phyloP scores from a whole-genome alignment of 2,888 invertebrate genomes.

The Cremastinae sp. region DNA sequence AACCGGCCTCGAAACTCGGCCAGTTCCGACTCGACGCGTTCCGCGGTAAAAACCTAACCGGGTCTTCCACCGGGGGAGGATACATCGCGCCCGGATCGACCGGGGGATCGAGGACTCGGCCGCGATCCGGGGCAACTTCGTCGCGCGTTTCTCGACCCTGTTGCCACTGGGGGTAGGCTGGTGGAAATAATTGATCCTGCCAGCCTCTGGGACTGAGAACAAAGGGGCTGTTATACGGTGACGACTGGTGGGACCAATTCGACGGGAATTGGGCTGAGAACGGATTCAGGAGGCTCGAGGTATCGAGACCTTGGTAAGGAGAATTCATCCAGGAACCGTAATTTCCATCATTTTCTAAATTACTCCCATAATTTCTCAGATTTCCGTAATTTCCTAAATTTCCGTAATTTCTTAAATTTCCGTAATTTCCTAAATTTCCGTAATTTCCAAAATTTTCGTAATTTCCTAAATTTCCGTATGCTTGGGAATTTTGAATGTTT shows the following conservation, averaged over 20 bases:
- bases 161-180: conserved; percentile 36
- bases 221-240: not conserved
- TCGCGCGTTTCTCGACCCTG: conserved; percentile 16
- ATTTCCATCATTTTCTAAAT: no score
- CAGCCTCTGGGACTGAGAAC: not conserved
- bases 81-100: not conserved
- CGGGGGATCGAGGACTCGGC: conserved; percentile 5
- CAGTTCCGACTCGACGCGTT: conserved; percentile 22
- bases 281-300: conserved; percentile 32
- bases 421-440: conserved; percentile 22
- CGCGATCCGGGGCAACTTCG: conserved; percentile 2
- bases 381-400: conserved; percentile 25
- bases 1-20: conserved; percentile 27
- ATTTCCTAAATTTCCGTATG: no score
- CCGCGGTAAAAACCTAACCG: conserved; percentile 1
- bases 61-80: conserved; percentile 1
- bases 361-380: no score
- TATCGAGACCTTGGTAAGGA: conserved; percentile 42
- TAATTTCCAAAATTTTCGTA: conserved; percentile 35
- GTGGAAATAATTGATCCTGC: conserved; percentile 31
- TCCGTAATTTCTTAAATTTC: conserved; percentile 18
- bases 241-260: conserved; percentile 47
- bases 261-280: conserved; percentile 20
- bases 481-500: no score
- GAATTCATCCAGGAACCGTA: conserved; percentile 31